Base-by-base conservation (phyloP, 2,888 invertebrate species). In the Eupithecia dodoneata region DNA sequence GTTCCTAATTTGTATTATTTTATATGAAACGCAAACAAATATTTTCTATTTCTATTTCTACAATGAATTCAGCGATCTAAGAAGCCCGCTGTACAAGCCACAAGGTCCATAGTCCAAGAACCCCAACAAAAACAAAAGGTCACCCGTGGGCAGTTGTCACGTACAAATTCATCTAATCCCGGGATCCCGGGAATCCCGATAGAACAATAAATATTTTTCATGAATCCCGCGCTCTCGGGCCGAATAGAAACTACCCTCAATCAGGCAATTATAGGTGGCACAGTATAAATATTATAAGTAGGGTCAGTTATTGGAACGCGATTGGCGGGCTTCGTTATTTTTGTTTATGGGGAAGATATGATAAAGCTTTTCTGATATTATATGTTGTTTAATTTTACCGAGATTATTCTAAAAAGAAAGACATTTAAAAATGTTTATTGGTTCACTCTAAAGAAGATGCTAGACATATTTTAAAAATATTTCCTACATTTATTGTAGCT, bases 201-300 rank as follows among this genome's bases (percentile, higher is more conserved):
- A 85, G 90, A 88, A 88, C 93, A 86, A 94, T 94, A 94, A 94
- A 95, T 95, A 94, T 94, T 93, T 93, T 91, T 91, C 92, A 92
- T 92, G 93, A 92, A 94, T 93, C 93, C 94, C 92, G 87, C 83
- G 86, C 87, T 83, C 89, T 87, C 85, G 86, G 86, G 86, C 82
- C 91, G 94, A 94, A 95, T 95, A 92, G 92, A 94, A 94, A 95
- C 93, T 87, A 93, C 93, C 86, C 88, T 91, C 92, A 94, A 95
- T 91, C 90, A 94, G 94, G 93, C 95, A 93, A 94, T 94, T 93
- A 94, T 92, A 93, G 94, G 93, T 92, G 93, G 88, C 90, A 88
- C 91, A 80, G 78, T 74, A 78, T 80, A 79, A 81, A 81, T 92
- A 92, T 92, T 90, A 91, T 92, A 92, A 92, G 90, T 87, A 87